Evolutionary conservation across 1,140 invertebrate species (phyloP), one percentile per base, ranked within the genome.

Genomic region (Brachionus koreanus): DNA sequence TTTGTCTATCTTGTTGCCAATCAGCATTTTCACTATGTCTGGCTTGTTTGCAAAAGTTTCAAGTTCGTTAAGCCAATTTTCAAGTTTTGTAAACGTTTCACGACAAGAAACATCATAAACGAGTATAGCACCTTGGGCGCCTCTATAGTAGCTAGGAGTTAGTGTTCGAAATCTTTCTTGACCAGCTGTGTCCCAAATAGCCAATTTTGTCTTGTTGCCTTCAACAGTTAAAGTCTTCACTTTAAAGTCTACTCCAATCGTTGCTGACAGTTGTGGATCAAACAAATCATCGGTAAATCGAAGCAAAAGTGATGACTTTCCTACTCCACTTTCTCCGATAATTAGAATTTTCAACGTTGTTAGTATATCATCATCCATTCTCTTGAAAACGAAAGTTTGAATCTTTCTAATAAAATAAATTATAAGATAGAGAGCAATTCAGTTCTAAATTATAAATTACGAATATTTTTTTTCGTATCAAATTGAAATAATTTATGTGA

Each of bases 1-100:
- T 90, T 93, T 91, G 88, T 98, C 97, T 86, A 97, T 98, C 90
- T 99, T 98, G 87, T 99, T 99, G 29, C 95, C 97, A 57, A 99
- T 95, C 83, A 99, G 91, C 92, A 99, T 97, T 90, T 97, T 98
- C 2, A 98, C 92, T 84, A 98, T 93, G 86, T 98, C 95, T 63
- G 91, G 91, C 90, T 95, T 95, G 52, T 95, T 98, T 39, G 94
- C 93, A 87, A 98, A 98, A 2, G 94, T 96, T 85, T 98, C 94
- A 52, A 98, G 86, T 88, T 99, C 97, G 85, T 92, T 93, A 0
- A 98, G 89, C 97, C 97, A 99, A 39, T 92, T 93, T 1, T 97
- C 95, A 37, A 99, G 89, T 87, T 94, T 95, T 16, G 91, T 90
- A 86, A 98, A 82, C 19, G 79, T 82, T 33, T 82, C 79, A 5